Conservation (phyloP, 2,113 vertebrate species). For the Condylura cristata region DNA sequence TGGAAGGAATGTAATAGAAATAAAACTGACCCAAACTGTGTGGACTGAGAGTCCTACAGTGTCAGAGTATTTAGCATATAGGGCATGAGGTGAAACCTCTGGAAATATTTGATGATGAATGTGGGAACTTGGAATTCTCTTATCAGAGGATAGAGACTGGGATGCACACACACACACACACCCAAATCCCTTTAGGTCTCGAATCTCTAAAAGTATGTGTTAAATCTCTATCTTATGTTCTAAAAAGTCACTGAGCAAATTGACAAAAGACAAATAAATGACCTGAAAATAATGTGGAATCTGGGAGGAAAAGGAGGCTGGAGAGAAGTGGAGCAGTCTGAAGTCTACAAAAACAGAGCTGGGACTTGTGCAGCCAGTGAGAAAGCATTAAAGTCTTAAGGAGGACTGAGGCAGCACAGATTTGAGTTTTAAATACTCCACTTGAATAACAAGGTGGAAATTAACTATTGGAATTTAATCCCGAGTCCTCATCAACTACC, state of each 20-base stretch:
- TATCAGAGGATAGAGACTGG: neutral
- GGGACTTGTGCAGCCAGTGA: neutral
- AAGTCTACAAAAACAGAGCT: neutral
- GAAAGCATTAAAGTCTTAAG: neutral
- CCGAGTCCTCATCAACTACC: neutral
- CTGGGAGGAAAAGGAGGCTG: neutral
- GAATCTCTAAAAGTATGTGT: neutral
- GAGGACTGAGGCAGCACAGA: neutral
- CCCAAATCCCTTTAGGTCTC: neutral
- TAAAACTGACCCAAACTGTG: neutral
- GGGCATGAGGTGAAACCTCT: too few species aligned
- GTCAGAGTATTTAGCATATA: neutral
- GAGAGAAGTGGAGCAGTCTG: neutral
- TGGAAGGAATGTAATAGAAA: slow-evolving; percentile 18
- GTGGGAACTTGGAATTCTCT: neutral
- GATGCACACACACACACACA: too few species aligned
- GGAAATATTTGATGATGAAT: neutral
- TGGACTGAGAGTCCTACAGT: neutral
- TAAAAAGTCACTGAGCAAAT: neutral
- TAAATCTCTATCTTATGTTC: neutral
- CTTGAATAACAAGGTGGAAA: neutral
- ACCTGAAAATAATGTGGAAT: neutral
- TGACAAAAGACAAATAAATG: neutral
- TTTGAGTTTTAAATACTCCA: neutral
- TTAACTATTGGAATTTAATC: neutral